Base-by-base conservation (phyloP, 2,797 vertebrate genomes). In the Ataeniobius toweri region DNA sequence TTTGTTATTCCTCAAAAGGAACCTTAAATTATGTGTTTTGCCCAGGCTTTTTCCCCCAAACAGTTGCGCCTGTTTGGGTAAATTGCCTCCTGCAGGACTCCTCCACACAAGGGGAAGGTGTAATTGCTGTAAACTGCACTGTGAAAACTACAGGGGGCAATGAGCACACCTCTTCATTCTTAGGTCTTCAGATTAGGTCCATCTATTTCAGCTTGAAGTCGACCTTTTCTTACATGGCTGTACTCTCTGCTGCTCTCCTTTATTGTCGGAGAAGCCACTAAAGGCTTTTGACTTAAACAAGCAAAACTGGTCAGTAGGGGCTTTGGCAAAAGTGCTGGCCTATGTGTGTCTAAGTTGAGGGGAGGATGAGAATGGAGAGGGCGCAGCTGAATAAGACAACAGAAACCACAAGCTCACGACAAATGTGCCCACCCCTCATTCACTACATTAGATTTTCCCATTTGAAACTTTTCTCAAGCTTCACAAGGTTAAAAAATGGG, bases 381-480 rank as follows among this genome's bases (percentile, higher is more conserved):
- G 85, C 84, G 61, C 87, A 81, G 79, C 88, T 85, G 85, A 78
- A 83, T 85, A 88, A 85, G 90, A 79, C 81, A 79, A 81, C 76
- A 78, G 81, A 55, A 18, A 91, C 93, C 92, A 81, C 90, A 92
- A 84, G 84, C 86, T 87, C 18, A 76, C 89, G 89, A 89, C 90
- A 94, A 94, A 93, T 87, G 88, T 89, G 80, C 76, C 88, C 87
- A 82, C 87, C 93, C 86, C 80, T 88, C 79, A 79, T 81, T 90
- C 76, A 77, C 79, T 81, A 78, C 75, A 83, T 89, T 86, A 85
- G 77, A 91, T 93, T 94, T 95, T 93, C 92, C 92, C 91, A 80
- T 92, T 80, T 91, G 85, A 79, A 87, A 86, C 78, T 83, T 90
- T 93, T 92, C 80, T 89, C 85, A 75, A 88, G 79, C 91, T 90